Evolutionary conservation across 2,113 vertebrate species (phyloP).

Genomic region (Marmota flaviventris): DNA sequence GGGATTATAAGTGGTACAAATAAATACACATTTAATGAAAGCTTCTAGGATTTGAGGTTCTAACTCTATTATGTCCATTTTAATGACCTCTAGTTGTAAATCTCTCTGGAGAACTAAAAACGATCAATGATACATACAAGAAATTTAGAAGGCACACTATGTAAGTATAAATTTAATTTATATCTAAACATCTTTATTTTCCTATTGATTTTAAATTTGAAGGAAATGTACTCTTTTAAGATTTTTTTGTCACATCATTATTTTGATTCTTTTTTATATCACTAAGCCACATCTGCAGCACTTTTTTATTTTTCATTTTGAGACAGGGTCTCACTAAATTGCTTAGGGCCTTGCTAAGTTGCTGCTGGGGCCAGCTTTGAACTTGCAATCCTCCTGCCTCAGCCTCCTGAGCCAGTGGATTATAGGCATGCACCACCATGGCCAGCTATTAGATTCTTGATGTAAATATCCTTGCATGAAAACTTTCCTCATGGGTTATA

Average conservation of each 20-base stretch:
- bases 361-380: no score
- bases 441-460: not conserved
- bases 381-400: no score
- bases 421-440: no score
- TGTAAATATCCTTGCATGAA: not conserved
- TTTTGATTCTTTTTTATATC: no score
- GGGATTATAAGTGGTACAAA: conserved; percentile 5
- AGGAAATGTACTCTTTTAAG: not conserved
- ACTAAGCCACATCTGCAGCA: no score
- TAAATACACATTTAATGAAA: conserved; percentile 36
- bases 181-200: conserved; percentile 22
- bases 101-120: conserved; percentile 24
- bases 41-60: not conserved
- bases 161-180: not conserved
- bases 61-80: not conserved
- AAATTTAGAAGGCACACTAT: not conserved
- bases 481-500: not conserved
- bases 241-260: conserved; percentile 35
- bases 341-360: no score
- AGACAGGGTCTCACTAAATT: no score
- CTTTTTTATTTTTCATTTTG: no score
- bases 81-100: not conserved
- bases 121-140: not conserved
- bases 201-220: not conserved
- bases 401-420: no score